phyloP scores from a whole-genome alignment of 2,888 invertebrate genomes.

The Macaria notata region DNA sequence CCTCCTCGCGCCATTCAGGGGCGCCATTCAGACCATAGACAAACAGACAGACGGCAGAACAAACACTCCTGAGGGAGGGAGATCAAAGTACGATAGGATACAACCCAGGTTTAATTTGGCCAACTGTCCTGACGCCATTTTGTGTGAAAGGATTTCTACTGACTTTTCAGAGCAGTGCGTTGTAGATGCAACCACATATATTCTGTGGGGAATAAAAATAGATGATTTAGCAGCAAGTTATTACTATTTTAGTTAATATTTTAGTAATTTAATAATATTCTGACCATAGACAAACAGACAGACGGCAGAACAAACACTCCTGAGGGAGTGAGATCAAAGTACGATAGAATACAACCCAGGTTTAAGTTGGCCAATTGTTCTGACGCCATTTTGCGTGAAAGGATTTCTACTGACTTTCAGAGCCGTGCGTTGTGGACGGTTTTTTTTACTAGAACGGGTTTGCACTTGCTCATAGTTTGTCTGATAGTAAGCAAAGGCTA shows the following conservation, averaged over 20 bases:
- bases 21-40: conserved; percentile 65
- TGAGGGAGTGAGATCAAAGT: conserved; percentile 72
- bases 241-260: no score
- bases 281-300: conserved; percentile 69
- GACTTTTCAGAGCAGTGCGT: background rate
- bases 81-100: conserved; percentile 80
- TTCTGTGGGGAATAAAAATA: no score
- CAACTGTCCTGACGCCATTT: conserved; percentile 74
- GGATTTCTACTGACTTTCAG: conserved; percentile 3
- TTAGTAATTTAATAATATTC: no score
- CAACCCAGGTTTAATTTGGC: conserved; percentile 75
- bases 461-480: no score
- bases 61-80: conserved; percentile 71
- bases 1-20: conserved; percentile 57
- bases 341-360: conserved; percentile 72
- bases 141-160: conserved; percentile 45
- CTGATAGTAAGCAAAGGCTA: no score
- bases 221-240: no score
- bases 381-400: conserved; percentile 73
- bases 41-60: conserved; percentile 67
- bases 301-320: conserved; percentile 70
- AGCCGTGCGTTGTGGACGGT: no score
- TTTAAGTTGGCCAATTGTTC: conserved; percentile 78
- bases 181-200: no score
- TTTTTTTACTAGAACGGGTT: no score